These are phyloP conservation scores for Calypte anna DNA, from an alignment of 2,113 vertebrate genomes.

Conservation along the genomic window DNA sequence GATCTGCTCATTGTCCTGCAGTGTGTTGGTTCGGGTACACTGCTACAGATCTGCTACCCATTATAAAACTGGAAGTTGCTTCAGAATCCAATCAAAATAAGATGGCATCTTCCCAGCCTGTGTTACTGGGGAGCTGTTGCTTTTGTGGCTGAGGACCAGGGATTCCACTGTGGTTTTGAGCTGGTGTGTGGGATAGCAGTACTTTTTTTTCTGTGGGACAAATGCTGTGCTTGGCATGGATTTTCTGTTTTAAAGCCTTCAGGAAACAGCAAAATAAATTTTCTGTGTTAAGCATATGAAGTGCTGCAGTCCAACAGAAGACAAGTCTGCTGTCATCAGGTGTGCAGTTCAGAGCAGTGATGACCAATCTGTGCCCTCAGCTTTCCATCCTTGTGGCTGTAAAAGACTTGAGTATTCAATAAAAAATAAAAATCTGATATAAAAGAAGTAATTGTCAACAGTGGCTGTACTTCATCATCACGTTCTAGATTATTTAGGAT, in stretches of 20 bases:
- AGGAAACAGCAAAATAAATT: background rate
- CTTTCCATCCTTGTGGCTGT: background rate
- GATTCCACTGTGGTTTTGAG: background rate
- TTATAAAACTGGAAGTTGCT: background rate
- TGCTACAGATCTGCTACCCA: fast-evolving
- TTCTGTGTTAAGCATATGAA: fast-evolving
- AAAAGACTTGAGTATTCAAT: background rate
- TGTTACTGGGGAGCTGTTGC: background rate
- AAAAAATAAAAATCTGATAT: background rate
- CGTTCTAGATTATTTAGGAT: fast-evolving
- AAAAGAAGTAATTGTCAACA: background rate
- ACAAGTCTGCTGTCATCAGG: background rate
- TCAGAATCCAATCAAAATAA: background rate
- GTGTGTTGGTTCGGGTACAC: background rate
- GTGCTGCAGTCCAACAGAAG: background rate
- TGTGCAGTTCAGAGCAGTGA: background rate
- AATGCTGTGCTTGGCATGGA: background rate
- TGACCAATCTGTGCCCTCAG: background rate
- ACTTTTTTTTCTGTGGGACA: background rate
- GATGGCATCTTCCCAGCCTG: background rate
- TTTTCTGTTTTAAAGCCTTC: background rate
- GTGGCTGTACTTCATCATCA: fast-evolving
- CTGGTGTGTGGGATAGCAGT: background rate
- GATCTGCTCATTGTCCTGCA: background rate
- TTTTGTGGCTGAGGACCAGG: background rate